phyloP scores from a whole-genome alignment of 2,113 vertebrate genomes.

The Brachionichthys hirsutus region DNA sequence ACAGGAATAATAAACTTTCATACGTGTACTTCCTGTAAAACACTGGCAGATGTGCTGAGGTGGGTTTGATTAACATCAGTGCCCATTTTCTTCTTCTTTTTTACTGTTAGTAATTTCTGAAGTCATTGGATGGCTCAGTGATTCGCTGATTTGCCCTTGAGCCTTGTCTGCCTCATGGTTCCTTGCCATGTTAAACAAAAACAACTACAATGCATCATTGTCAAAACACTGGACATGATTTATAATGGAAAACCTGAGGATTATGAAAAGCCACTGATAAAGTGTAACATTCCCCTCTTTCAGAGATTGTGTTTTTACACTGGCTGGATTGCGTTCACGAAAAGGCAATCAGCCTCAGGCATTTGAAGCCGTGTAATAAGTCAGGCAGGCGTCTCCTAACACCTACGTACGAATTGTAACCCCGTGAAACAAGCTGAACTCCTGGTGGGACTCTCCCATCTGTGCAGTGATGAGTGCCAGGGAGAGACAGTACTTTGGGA shows the following conservation, averaged over 20 bases:
- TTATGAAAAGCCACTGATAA: no score
- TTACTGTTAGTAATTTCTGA: no score
- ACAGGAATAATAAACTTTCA: no score
- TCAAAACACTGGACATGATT: no score
- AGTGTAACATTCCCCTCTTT: conserved; percentile 11
- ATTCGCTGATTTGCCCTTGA: conserved; percentile 47
- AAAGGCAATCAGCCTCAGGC: conserved; percentile 50
- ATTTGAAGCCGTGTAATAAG: conserved; percentile 49
- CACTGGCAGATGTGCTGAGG: no score
- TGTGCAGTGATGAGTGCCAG: conserved; percentile 41
- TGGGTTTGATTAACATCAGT: no score
- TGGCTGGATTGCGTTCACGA: conserved; percentile 26
- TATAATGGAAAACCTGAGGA: no score
- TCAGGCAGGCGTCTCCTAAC: conserved; percentile 51
- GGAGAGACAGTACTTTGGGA: conserved; percentile 19
- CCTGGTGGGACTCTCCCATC: conserved; percentile 41
- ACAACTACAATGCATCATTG: background rate
- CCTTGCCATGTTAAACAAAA: conserved; percentile 13
- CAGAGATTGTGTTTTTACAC: conserved; percentile 18
- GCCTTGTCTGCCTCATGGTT: conserved; percentile 17
- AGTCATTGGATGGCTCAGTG: background rate
- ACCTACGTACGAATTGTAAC: conserved; percentile 54
- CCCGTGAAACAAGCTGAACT: conserved; percentile 51
- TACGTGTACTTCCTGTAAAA: no score
- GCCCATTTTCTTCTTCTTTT: no score